A percentile compares a stretch with the other conserved stretches of the same genome.
These are phyloP conservation scores for Eristalis pertinax DNA, from an alignment of 2,888 invertebrate genomes.

Conservation along the genomic window DNA sequence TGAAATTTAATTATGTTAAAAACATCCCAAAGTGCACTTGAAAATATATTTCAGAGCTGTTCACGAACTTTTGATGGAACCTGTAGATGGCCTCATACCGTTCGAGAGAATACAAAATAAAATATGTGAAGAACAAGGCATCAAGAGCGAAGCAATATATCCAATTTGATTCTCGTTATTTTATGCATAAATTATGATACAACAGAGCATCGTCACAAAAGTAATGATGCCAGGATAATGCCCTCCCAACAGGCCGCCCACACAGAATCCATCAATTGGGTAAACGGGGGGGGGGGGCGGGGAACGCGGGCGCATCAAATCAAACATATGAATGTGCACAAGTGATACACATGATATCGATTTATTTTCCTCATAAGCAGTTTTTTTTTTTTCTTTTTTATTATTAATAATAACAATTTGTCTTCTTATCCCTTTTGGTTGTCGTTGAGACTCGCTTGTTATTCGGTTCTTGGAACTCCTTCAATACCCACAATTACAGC, in stretches of 20 bases:
- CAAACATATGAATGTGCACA: background rate
- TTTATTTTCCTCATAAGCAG: slow-evolving; percentile 21
- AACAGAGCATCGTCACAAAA: slow-evolving; percentile 36
- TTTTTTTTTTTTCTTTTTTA: background rate
- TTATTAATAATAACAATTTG: slow-evolving; percentile 30
- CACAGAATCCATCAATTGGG: background rate
- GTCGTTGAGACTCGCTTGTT: background rate
- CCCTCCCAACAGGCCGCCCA: background rate
- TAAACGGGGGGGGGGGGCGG: background rate
- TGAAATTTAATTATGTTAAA: background rate
- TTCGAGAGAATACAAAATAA: slow-evolving; percentile 11
- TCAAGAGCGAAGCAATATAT: slow-evolving; percentile 36
- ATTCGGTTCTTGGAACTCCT: slow-evolving; percentile 14
- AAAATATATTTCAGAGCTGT: background rate
- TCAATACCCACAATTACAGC: background rate
- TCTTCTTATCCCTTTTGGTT: background rate
- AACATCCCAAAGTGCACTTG: background rate
- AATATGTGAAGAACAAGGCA: slow-evolving; percentile 12
- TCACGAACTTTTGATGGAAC: background rate
- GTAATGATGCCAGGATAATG: slow-evolving; percentile 36
- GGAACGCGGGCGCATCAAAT: background rate
- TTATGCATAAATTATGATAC: slow-evolving; percentile 66
- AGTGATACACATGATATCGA: slow-evolving; percentile 27
- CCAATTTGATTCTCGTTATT: slow-evolving; percentile 57
- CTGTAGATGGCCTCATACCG: background rate